phyloP scores from a whole-genome alignment of 2,888 invertebrate species.

The Diarsia mendica region DNA sequence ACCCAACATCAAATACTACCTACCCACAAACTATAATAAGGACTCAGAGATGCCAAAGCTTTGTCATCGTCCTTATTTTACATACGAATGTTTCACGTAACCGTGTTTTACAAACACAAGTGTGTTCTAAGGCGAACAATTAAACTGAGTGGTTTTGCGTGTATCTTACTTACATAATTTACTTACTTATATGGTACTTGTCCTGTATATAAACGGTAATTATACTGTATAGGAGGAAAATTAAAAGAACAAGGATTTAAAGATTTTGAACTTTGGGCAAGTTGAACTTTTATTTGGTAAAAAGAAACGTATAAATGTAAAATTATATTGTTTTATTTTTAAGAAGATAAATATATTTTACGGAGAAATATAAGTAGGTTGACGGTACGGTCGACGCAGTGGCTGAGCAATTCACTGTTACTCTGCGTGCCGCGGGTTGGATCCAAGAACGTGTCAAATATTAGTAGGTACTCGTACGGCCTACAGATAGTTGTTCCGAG shows the following conservation, averaged over 20 bases:
- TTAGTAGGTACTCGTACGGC: too few relatives aligned
- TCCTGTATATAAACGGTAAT: constrained; percentile 65
- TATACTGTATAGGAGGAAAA: constrained; percentile 63
- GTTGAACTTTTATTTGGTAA: constrained; percentile 36
- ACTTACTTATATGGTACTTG: constrained; percentile 31
- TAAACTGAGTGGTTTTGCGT: constrained; percentile 67
- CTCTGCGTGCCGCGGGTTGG: too few relatives aligned
- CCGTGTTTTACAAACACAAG: constrained; percentile 53
- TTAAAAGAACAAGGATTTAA: constrained; percentile 60
- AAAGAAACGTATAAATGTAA: too few relatives aligned
- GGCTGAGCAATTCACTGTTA: too few relatives aligned
- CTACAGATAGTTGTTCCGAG: too few relatives aligned
- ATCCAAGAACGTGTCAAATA: too few relatives aligned
- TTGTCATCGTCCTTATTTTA: constrained; percentile 55
- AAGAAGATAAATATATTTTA: too few relatives aligned
- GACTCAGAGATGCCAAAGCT: constrained; percentile 25
- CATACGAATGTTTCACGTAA: constrained; percentile 49
- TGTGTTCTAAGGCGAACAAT: constrained; percentile 59
- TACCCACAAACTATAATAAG: constrained; percentile 30
- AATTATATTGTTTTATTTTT: too few relatives aligned
- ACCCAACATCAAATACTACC: constrained; percentile 1
- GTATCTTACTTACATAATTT: constrained; percentile 54
- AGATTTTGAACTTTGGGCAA: constrained; percentile 65
- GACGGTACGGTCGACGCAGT: too few relatives aligned
- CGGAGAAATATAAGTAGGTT: too few relatives aligned